Evolutionary conservation across 2,797 vertebrate genomes (phyloP), one percentile per base, ranked within the genome.

Genomic region (Sebastes miniatus): DNA sequence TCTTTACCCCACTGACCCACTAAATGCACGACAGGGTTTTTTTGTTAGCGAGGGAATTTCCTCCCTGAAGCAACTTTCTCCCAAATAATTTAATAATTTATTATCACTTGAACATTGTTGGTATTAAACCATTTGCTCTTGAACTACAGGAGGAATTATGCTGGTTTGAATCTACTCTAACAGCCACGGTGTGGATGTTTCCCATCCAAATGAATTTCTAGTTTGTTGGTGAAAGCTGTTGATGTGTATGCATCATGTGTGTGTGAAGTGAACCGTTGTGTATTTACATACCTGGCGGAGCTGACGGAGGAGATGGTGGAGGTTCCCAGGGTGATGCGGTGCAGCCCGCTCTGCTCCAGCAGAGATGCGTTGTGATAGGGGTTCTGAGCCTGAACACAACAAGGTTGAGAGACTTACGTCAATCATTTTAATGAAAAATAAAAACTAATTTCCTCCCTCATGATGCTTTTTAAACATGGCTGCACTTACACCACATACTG

Each of bases 261-360:
- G 66, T 91, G 92, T 76, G 61, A 12, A 62, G n/a, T 59, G 24
- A 50, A 34, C 6, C n/a, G 27, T 18, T 71, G 52, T 74, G 54
- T 39, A 39, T 62, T 54, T 74, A 6, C 29, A 5, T 87, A 99
- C 95, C 97, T 97, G 72, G 97, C 97, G 0, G 98, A 99, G 96
- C 99, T 99, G 94, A 99, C 98, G 0, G 99, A 99, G 2, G 99
- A 99, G 91, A 99, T 93, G 0, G 98, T 99, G 87, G 99, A 99
- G 56, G 97, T 97, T 13, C 99, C 99, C 67, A 99, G 94, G 9
- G 98, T 99, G 95, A 99, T 99, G 70, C 98, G 97, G 86, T 99
- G 99, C 61, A 99, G 96, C 52, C 98, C 98, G 0, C 98, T 99
- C 95, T 99, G 98, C 91, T 99, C 98, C 84, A 99, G 95, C 78